A percentile compares a stretch with the other conserved stretches of the same genome.
Evolutionary conservation across 2,797 vertebrate species (phyloP).

Genomic region (Ficedula albicollis): DNA sequence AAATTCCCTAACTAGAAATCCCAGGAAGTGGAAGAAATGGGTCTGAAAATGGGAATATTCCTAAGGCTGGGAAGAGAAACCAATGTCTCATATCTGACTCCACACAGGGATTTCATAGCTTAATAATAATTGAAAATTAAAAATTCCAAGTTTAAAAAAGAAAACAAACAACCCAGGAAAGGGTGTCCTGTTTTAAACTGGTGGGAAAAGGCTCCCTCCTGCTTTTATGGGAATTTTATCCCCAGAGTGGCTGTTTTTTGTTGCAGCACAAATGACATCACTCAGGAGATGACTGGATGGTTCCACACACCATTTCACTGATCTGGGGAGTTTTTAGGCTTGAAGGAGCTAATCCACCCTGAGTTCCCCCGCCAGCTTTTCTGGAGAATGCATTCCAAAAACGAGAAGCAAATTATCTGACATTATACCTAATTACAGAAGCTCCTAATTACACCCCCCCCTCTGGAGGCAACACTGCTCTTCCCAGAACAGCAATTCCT

Average conservation of each 20-base stretch:
- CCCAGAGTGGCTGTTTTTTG: background rate
- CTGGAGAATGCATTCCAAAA: background rate
- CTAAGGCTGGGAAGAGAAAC: background rate
- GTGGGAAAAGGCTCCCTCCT: background rate
- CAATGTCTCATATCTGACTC: background rate
- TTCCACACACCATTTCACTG: background rate
- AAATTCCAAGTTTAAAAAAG: background rate
- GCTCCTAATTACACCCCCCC: conserved; percentile 28
- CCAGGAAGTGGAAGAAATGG: background rate
- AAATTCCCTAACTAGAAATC: background rate
- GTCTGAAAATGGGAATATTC: background rate
- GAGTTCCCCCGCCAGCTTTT: background rate
- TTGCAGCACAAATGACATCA: background rate
- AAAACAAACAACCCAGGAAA: background rate
- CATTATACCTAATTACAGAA: background rate
- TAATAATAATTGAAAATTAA: background rate
- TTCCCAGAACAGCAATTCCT: conserved; percentile 33
- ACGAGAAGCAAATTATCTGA: conserved; percentile 33
- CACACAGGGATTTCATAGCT: accelerated
- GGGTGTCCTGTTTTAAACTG: background rate
- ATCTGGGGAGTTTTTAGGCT: background rate
- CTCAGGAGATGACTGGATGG: background rate
- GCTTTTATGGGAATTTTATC: background rate
- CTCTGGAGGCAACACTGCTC: background rate
- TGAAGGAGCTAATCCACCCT: background rate